Conservation (phyloP, 2,888 invertebrate species). For the Parnassius smintheus region DNA sequence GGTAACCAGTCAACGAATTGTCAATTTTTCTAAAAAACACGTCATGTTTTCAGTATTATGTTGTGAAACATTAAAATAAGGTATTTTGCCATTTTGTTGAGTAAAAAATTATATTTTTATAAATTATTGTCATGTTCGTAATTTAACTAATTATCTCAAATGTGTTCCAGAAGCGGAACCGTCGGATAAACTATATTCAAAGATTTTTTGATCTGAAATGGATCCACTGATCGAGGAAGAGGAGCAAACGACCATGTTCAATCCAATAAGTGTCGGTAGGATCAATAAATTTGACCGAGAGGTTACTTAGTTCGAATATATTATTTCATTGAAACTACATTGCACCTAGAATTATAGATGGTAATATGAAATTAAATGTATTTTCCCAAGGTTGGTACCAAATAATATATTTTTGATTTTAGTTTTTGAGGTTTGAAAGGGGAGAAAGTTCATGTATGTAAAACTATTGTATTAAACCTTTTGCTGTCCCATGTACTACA, state of each 20-base stretch:
- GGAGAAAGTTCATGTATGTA: too few relatives aligned
- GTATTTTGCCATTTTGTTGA: too few relatives aligned
- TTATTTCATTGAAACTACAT: too few relatives aligned
- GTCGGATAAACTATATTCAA: not conserved
- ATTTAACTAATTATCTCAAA: not conserved
- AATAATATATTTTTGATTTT: too few relatives aligned
- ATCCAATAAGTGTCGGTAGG: slow-evolving; percentile 48
- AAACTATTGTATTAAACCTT: too few relatives aligned
- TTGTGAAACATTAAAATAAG: slow-evolving; percentile 14
- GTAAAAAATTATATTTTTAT: not conserved
- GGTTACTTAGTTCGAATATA: too few relatives aligned
- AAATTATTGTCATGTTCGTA: not conserved
- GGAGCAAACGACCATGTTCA: slow-evolving; percentile 33
- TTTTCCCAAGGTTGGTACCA: too few relatives aligned
- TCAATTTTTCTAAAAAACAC: slow-evolving; percentile 1
- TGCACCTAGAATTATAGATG: too few relatives aligned
- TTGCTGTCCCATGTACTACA: too few relatives aligned
- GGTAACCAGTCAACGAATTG: too few relatives aligned
- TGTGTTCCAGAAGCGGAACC: not conserved
- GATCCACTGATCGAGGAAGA: slow-evolving; percentile 38
- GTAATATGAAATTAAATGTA: too few relatives aligned
- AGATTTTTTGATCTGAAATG: slow-evolving; percentile 32
- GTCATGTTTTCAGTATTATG: slow-evolving; percentile 4
- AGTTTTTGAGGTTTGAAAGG: too few relatives aligned
- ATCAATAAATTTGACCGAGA: not conserved